Percentiles rank a stretch among this genome's conserved stretches.
Evolutionary conservation across 2,113 vertebrate species (phyloP).

Genomic region (Phodopus roborovskii): DNA sequence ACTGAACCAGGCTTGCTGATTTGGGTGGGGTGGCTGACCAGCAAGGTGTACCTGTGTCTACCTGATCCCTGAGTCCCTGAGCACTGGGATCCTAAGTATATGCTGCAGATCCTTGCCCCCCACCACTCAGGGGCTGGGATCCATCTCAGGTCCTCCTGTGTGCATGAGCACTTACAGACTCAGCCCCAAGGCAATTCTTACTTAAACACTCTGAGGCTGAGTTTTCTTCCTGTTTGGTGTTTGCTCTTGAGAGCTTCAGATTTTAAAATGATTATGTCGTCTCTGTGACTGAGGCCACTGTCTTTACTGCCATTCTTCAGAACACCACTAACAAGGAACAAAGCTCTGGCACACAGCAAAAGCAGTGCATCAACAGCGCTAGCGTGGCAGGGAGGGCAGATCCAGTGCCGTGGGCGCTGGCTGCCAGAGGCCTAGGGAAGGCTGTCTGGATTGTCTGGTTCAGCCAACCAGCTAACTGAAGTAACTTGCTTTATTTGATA

Average conservation of each 20-base stretch:
- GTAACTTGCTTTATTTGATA: conserved; percentile 12
- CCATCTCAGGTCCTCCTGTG: fast-evolving
- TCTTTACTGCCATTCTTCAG: conserved; percentile 24
- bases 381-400: background rate
- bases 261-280: background rate
- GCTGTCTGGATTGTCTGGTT: no score
- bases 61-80: background rate
- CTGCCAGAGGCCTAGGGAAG: background rate
- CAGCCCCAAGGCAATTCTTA: background rate
- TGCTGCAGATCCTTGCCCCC: background rate
- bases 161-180: fast-evolving
- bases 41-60: background rate
- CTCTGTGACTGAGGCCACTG: background rate
- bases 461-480: background rate
- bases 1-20: background rate
- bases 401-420: background rate
- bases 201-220: background rate
- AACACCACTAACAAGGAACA: no score
- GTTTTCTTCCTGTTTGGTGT: background rate
- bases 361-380: background rate
- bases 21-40: background rate
- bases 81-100: background rate
- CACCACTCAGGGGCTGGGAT: fast-evolving
- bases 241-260: background rate
- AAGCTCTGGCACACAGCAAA: background rate